Evolutionary conservation across 2,797 vertebrate species (phyloP), one percentile per base, ranked within the genome.

Genomic region (Argya squamiceps): DNA sequence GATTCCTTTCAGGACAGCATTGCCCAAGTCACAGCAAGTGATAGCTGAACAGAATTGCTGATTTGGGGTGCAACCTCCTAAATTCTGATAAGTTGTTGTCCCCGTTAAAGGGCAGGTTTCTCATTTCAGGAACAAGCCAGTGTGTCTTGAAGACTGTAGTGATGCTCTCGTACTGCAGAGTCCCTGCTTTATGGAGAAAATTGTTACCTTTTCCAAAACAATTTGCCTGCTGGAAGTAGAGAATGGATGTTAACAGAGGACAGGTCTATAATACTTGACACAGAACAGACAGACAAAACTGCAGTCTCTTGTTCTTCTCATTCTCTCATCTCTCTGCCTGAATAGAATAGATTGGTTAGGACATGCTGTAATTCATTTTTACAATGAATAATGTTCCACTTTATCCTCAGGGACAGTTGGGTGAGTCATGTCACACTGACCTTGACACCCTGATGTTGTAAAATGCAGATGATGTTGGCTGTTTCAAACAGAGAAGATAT

Each of bases 291-390:
- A 84, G 65, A 53, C 27, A 69, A 63, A 95, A 79, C 65, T 84
- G 44, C 10, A 4, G 12, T 77, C 56, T 60, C 60, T 90, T 76
- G n/a, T 92, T 92, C 68, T 78, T 60, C 63, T 83, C 20, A 13
- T 91, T 95, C 56, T 87, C 75, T 94, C 58, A 18, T 88, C 34
- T 87, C 78, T 89, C 71, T 92, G 65, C 52, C 65, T 96, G 85
- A 84, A 85, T 74, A 88, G 83, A 95, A 92, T 76, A 85, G 90
- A 85, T 95, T 95, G 71, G 34, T n/a, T 79, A 85, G 74, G 65
- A 93, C 71, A 64, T 93, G 47, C 63, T 95, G 87, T 93, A 95
- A 95, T 96, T 97, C 91, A 85, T 85, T 96, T 95, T 93, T 89
- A 86, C 83, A 74, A 79, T 95, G 63, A 96, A 88, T 92, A 90